Evolutionary conservation across 2,888 invertebrate species (phyloP), one percentile per base, ranked within the genome.

Genomic region (Rhagophthalmus giganteus): DNA sequence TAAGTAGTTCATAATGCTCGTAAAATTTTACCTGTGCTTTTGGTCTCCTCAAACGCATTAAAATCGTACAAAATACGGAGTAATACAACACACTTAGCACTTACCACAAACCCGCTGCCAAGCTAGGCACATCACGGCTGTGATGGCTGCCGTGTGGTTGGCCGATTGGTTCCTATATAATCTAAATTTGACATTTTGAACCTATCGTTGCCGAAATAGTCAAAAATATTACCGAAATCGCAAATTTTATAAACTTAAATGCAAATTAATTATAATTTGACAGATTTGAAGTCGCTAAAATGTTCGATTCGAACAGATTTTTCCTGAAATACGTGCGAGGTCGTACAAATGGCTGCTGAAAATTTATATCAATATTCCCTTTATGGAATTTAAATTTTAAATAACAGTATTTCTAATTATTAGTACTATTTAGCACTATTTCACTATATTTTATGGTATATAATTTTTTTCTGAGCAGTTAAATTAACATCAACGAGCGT

Each of bases 11-110:
- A 34, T 37, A 40, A 31, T 30, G 39, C 14, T 47, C 47, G 41
- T 39, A 20, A 47, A 51, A 55, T 35, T 66, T 74, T 76, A 76
- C 76, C 75, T 76, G 74, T 65, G 66, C 73, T 68, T 74, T 73
- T 72, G 65, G 65, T 62, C 68, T 69, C 62, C 66, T 71, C 71
- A 71, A 75, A 74, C 74, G 70, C 74, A 73, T 72, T 65, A 73
- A 71, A 74, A 73, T 69, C 67, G 67, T 67, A 71, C 71, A 75
- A 76, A 75, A 74, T 74, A 73, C 70, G 70, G 71, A 73, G 71
- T 66, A 68, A 73, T 73, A 73, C 72, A 68, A 72, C 73, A 72
- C 70, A 65, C 82, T 78, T 74, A 70, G 65, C 74, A 75, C 74
- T 72, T 68, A 68, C 68, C 70, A 72, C 72, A 68, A 66, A 69